A percentile compares a stretch with the other conserved stretches of the same genome.
These are phyloP conservation scores for Pantherophis guttatus DNA, from an alignment of 2,113 vertebrate genomes.

Conservation along the genomic window DNA sequence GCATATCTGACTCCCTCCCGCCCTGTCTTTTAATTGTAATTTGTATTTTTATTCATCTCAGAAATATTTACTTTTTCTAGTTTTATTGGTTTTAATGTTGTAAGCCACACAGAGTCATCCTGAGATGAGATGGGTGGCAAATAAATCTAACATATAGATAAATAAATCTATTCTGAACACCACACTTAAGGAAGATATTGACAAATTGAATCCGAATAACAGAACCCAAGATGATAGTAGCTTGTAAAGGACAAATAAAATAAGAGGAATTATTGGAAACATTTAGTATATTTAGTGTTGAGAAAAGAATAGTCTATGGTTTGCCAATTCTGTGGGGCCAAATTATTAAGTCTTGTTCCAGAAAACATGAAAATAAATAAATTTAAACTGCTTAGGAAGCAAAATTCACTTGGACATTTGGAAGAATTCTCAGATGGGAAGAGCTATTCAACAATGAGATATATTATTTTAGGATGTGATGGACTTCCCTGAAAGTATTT, in stretches of 20 bases:
- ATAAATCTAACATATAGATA: no score
- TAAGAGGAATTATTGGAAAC: neutral
- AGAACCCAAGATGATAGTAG: neutral
- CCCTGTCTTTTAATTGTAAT: no score
- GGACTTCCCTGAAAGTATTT: neutral
- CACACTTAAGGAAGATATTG: neutral
- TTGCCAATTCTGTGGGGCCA: neutral
- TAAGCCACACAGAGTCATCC: no score
- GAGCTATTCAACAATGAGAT: neutral
- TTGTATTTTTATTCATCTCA: no score
- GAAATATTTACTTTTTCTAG: no score
- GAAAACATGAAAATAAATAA: no score
- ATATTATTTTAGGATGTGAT: neutral
- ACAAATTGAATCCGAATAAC: neutral
- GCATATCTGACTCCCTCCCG: no score
- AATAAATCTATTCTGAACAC: neutral
- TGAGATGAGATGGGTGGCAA: no score
- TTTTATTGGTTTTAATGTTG: no score
- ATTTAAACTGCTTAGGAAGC: no score
- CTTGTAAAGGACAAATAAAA: neutral
- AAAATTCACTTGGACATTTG: no score
- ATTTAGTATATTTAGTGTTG: neutral
- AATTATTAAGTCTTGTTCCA: neutral
- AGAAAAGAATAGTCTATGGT: neutral
- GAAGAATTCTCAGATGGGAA: no score